Conservation (phyloP, 53 echinoderm and acorn worm genomes). For the Antedon mediterranea region DNA sequence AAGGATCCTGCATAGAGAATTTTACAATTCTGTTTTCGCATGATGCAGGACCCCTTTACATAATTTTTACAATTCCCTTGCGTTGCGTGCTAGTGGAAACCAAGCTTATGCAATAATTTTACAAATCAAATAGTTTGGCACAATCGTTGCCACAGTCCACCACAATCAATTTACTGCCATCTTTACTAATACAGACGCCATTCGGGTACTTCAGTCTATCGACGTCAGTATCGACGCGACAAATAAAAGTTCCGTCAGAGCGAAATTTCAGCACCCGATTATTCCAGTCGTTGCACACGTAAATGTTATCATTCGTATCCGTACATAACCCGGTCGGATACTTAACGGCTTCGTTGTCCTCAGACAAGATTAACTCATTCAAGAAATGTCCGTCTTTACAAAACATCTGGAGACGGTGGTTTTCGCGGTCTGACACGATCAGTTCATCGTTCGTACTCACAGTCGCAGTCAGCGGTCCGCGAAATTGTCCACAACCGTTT, state of each 20-base stretch:
- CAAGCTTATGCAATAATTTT: background rate
- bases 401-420: constrained; percentile 67
- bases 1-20: too few relatives aligned
- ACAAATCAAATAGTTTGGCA: constrained; percentile 59
- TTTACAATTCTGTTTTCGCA: too few relatives aligned
- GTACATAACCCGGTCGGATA: constrained; percentile 82
- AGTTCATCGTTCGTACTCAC: constrained; percentile 78
- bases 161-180: constrained; percentile 54
- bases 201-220: constrained; percentile 78
- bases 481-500: constrained; percentile 53
- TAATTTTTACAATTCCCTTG: too few relatives aligned
- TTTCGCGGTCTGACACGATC: constrained; percentile 84
- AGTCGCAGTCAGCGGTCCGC: constrained; percentile 63
- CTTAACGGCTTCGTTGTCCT: constrained; percentile 53
- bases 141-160: constrained; percentile 93
- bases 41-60: too few relatives aligned
- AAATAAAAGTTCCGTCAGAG: constrained; percentile 65
- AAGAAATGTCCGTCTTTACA: constrained; percentile 62
- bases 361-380: constrained; percentile 37
- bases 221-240: constrained; percentile 60
- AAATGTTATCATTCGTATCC: constrained; percentile 69
- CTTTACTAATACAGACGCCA: constrained; percentile 66
- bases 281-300: constrained; percentile 97
- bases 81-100: too few relatives aligned
- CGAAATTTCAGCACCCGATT: constrained; percentile 73